Evolutionary conservation across 2,888 invertebrate genomes (phyloP), one percentile per base, ranked within the genome.

Genomic region (Nephrotoma appendiculata): DNA sequence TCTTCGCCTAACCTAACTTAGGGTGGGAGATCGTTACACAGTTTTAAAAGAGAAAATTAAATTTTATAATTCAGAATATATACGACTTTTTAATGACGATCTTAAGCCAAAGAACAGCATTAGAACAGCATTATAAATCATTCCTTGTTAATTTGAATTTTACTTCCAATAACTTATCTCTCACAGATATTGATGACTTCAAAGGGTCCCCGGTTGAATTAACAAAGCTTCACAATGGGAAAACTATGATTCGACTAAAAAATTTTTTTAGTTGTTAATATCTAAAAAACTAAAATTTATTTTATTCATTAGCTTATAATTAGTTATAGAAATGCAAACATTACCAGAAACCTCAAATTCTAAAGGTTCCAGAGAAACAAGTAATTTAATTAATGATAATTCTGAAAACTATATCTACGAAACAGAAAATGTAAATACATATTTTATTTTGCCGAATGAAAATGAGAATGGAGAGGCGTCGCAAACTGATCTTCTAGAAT

Each of bases 1-100:
- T n/a, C n/a, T n/a, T n/a, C n/a, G n/a, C n/a, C n/a, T n/a, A n/a
- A n/a, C n/a, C n/a, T n/a, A n/a, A n/a, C n/a, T n/a, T n/a, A n/a
- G n/a, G n/a, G n/a, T n/a, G n/a, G n/a, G n/a, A n/a, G n/a, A n/a
- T n/a, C n/a, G n/a, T n/a, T n/a, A n/a, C n/a, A n/a, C n/a, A n/a
- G 45, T 71, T 42, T 87, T 88, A 7, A 86, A 87, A 44, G n/a
- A 85, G 44, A 86, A 87, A 86, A 87, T 87, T 84, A 48, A 86
- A 84, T 41, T 43, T 5, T 86, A 88, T 86, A 44, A 86, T 52
- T 41, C 19, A 1, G 19, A 19, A 19, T 19, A 19, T 19, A 19
- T 19, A 19, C 19, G 19, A 19, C 19, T 19, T 19, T 19, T 19
- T 19, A 19, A 19, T 19, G 19, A 19, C 1, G 19, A 19, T 19